These are phyloP conservation scores for Periophthalmus modestus DNA, from an alignment of 2,113 vertebrate species.

Conservation along the genomic window DNA sequence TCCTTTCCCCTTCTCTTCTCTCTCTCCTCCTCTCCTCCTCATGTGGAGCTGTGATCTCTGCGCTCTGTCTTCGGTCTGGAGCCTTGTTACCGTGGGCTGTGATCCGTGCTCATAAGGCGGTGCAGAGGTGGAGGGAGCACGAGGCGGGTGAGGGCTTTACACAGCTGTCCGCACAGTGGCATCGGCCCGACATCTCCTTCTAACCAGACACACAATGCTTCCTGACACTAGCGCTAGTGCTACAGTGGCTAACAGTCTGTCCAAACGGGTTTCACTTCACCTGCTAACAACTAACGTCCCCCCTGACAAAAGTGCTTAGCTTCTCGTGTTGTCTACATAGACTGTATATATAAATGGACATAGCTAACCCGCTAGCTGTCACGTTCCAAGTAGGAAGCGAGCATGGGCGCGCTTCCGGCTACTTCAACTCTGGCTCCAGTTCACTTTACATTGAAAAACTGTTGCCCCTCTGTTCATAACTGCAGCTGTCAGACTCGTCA, in stretches of 20 bases:
- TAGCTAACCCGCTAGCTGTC: no score
- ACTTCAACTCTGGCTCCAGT: no score
- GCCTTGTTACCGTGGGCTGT: constrained; percentile 63
- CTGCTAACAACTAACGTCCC: not conserved
- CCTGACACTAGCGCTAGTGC: not conserved
- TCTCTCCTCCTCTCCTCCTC: not conserved
- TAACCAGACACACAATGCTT: constrained; percentile 17
- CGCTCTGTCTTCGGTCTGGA: constrained; percentile 45
- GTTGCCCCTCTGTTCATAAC: no score
- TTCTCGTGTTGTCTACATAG: no score
- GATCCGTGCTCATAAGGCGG: constrained; percentile 64
- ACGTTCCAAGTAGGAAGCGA: no score
- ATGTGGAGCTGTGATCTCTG: constrained; percentile 27
- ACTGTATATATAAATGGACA: no score
- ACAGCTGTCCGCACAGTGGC: constrained; percentile 58
- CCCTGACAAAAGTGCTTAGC: not conserved
- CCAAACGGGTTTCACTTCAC: constrained; percentile 20
- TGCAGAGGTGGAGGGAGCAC: constrained; percentile 54
- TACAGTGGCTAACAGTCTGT: constrained; percentile 3
- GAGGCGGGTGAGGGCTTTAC: constrained; percentile 47
- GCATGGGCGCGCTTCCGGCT: no score
- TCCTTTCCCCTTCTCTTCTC: constrained; percentile 12
- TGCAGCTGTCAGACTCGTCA: no score
- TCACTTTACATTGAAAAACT: no score
- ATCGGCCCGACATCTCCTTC: constrained; percentile 45